These are phyloP conservation scores for Calyptommatus sinebrachiatus DNA, from an alignment of 2,113 vertebrate species.

Conservation along the genomic window DNA sequence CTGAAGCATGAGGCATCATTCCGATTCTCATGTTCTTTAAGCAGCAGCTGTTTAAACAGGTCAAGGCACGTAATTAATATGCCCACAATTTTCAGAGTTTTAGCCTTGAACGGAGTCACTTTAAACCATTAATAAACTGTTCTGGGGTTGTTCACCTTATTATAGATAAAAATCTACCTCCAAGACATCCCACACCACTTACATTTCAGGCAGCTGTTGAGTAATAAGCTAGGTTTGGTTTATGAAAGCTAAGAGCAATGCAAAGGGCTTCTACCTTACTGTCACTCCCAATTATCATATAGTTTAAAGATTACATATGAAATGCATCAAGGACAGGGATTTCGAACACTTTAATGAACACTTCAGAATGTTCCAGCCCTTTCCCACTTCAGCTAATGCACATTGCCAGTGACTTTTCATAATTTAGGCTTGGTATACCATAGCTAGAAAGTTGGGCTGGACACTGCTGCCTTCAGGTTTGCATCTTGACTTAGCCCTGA, in stretches of 20 bases:
- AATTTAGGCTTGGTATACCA: not conserved
- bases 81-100: slow-evolving; percentile 2
- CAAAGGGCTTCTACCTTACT: not conserved
- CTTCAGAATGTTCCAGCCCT: not conserved
- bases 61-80: slow-evolving; percentile 4
- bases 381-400: not conserved
- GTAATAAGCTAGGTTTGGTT: not conserved
- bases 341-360: not conserved
- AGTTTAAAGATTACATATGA: not conserved
- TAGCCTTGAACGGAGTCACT: not conserved
- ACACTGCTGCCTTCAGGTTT: no score
- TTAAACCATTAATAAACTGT: not conserved
- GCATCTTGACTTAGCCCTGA: no score
- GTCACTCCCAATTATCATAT: not conserved
- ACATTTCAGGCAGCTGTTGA: slow-evolving; percentile 13
- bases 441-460: no score
- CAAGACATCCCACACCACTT: not conserved
- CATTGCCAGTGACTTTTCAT: not conserved
- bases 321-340: not conserved
- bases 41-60: slow-evolving; percentile 43
- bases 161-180: not conserved
- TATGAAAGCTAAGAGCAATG: not conserved
- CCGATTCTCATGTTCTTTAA: slow-evolving; percentile 20
- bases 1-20: slow-evolving; percentile 26
- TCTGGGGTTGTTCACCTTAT: not conserved